A percentile compares a stretch with the other conserved stretches of the same genome.
These are phyloP conservation scores for Atherinomorus stipes DNA, from an alignment of 2,113 vertebrate genomes.

Conservation along the genomic window DNA sequence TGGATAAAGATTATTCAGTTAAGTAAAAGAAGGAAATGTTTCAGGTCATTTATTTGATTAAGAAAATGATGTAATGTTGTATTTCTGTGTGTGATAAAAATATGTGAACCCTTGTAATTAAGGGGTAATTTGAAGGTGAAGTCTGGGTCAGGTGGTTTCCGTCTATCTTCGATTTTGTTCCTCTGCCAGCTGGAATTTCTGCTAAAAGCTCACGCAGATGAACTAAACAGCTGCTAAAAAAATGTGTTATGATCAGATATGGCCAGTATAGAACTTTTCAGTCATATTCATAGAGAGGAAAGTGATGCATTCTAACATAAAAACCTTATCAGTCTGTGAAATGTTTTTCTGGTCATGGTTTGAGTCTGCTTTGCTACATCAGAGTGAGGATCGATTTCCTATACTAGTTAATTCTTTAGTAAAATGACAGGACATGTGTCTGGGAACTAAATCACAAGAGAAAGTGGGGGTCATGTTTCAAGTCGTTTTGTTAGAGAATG, in stretches of 20 bases:
- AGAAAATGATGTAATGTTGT: background rate
- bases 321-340: background rate
- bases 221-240: too few relatives aligned
- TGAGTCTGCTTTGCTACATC: background rate
- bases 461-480: too few relatives aligned
- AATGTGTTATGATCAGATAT: too few relatives aligned
- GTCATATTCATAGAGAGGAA: background rate
- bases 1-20: background rate
- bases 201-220: too few relatives aligned
- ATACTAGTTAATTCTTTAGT: too few relatives aligned
- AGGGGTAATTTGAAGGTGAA: background rate
- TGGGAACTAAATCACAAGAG: too few relatives aligned
- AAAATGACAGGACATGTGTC: too few relatives aligned
- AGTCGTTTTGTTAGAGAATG: too few relatives aligned
- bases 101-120: background rate
- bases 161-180: too few relatives aligned
- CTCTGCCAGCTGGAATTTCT: too few relatives aligned
- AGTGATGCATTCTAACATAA: background rate
- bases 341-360: background rate
- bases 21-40: background rate
- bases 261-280: too few relatives aligned
- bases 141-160: background rate
- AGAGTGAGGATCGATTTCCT: too few relatives aligned
- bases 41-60: background rate
- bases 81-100: background rate